Evolutionary conservation across 2,888 invertebrate species (phyloP).

Genomic region (Eristalinus aeneus): DNA sequence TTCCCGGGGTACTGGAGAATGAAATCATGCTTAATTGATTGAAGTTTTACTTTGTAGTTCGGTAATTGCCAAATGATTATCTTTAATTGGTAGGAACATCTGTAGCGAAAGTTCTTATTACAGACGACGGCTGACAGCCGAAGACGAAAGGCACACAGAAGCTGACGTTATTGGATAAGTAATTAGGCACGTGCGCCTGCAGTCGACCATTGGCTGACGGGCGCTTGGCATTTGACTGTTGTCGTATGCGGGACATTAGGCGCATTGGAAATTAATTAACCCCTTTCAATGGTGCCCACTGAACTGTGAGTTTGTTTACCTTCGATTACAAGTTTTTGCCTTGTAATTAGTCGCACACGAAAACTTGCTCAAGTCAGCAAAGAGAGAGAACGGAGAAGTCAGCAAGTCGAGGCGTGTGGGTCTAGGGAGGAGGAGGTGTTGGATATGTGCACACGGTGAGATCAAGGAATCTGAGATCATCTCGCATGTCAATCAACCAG

Average conservation of each 20-base stretch:
- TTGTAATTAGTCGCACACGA: neutral
- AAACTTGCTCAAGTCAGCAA: neutral
- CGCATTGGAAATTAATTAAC: neutral
- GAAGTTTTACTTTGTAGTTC: conserved; percentile 32
- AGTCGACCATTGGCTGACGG: neutral
- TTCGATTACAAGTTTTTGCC: neutral
- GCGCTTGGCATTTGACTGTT: neutral
- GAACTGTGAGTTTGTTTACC: neutral
- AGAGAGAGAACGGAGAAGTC: too few species aligned
- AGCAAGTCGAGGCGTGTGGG: too few species aligned
- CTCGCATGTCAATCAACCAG: too few species aligned
- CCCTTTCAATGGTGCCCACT: neutral
- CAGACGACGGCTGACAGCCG: neutral
- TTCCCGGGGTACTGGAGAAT: neutral
- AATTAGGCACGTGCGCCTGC: neutral
- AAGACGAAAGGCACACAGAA: neutral
- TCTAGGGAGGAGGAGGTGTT: too few species aligned
- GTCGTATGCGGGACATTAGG: neutral
- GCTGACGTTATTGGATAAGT: neutral
- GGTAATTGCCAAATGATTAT: conserved; percentile 47
- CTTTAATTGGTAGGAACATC: conserved; percentile 31
- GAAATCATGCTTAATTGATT: conserved; percentile 39
- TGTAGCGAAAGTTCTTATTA: conserved; percentile 32
- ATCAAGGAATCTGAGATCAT: too few species aligned
- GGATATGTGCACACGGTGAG: too few species aligned